Percentiles rank a stretch among this genome's conserved stretches.
These are phyloP conservation scores for Pongo pygmaeus DNA, from an alignment of 2,113 vertebrate genomes.

Conservation along the genomic window DNA sequence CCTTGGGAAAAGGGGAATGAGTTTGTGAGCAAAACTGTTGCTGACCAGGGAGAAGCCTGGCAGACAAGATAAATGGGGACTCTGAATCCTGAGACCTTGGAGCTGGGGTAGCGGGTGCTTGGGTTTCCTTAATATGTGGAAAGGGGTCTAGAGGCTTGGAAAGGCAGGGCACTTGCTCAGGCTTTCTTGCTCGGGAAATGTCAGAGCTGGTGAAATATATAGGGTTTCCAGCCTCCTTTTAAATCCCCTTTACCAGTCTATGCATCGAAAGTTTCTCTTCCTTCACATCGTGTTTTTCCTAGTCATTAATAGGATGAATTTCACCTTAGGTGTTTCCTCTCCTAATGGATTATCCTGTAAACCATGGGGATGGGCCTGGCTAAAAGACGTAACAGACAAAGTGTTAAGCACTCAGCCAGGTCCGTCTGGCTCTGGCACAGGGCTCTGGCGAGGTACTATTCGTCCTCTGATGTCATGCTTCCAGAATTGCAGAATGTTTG, in stretches of 20 bases:
- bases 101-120: not conserved
- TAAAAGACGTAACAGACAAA: not conserved
- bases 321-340: not conserved
- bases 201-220: accelerated
- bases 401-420: not conserved
- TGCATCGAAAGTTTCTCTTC: not conserved
- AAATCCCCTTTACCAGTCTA: not conserved
- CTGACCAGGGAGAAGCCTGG: not conserved
- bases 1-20: not conserved
- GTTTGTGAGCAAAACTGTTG: not conserved
- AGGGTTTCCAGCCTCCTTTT: not conserved
- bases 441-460: not conserved
- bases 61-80: not conserved
- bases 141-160: not conserved
- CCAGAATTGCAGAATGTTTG: slow-evolving; percentile 93
- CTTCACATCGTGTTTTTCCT: not conserved
- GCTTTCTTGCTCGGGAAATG: not conserved
- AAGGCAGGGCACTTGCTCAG: not conserved
- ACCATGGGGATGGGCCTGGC: not conserved
- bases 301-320: not conserved
- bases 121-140: no score
- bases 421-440: no score
- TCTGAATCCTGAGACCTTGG: not conserved
- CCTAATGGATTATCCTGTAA: not conserved
- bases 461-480: slow-evolving; percentile 46